Evolutionary conservation across 2,797 vertebrate species (phyloP), one percentile per base, ranked within the genome.

Genomic region (Parambassis ranga): DNA sequence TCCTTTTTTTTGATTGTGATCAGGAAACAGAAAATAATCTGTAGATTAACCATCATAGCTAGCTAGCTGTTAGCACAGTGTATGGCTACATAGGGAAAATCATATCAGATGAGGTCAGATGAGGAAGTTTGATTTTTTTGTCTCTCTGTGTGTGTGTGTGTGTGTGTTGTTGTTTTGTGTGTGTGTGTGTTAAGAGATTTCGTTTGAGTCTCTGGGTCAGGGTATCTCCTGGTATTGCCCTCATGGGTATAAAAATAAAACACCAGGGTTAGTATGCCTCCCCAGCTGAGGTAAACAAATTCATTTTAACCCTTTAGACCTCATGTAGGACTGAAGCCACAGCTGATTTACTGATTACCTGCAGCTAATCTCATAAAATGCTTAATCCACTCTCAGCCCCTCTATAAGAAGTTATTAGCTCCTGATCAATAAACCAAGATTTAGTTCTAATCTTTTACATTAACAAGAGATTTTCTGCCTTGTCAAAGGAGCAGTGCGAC

Each of bases 311-410:
- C 42, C 7, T 28, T 49, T 26, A 50, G 55, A 55, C 64, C 27
- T 68, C 32, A 65, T 58, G n/a, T 60, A 48, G 27, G 74, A 56
- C 56, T 65, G 3, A 51, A 69, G 49, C 70, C 59, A 41, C 58
- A 23, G 16, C 62, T 80, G 70, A 77, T 84, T 75, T 73, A 48
- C 56, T 52, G 68, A 81, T 85, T 80, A 75, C 49, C 31, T 58
- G 23, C 27, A 58, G 73, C 18, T 87, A 84, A 88, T 81, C 81
- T 79, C 55, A 69, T 87, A 71, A 89, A 77, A 63, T 59, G 53
- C 77, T 48, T 70, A 83, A 89, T 80, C 72, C 76, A 43, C 35
- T 63, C 50, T 59, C 53, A 74, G 68, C 49, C 23, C 5, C 41
- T 22, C 6, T 23, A 19, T 68, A 46, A 74, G 39, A 53, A 26